Conservation (phyloP, 2,797 vertebrate species). For the Psittacula derbiana region DNA sequence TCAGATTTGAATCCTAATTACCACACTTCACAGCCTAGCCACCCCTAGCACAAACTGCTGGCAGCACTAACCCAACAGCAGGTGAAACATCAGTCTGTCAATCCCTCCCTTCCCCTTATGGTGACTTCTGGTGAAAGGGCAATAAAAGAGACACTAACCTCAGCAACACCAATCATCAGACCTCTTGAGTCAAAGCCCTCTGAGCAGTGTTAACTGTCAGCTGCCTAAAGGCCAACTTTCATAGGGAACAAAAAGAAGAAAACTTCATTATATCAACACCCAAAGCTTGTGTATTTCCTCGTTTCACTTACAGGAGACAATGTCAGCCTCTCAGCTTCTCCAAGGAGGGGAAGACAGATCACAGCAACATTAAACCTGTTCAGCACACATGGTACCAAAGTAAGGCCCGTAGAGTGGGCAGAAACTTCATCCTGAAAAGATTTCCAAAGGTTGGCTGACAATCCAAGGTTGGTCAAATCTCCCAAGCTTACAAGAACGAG, state of each 20-base stretch:
- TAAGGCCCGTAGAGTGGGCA: background rate
- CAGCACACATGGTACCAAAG: background rate
- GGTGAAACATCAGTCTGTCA: background rate
- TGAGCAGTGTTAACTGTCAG: background rate
- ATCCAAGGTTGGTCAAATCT: background rate
- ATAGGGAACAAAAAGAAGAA: background rate
- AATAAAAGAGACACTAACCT: background rate
- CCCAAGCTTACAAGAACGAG: background rate
- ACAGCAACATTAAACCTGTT: background rate
- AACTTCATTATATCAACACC: background rate
- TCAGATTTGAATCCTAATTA: background rate
- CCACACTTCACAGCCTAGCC: background rate
- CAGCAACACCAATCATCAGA: background rate
- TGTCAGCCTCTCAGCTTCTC: background rate
- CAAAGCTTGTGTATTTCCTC: background rate
- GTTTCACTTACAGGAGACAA: background rate
- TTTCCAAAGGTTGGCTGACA: background rate
- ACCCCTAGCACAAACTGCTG: background rate
- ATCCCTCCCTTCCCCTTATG: background rate
- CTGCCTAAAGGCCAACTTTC: background rate
- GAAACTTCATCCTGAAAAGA: background rate
- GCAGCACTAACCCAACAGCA: background rate
- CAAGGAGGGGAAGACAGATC: background rate
- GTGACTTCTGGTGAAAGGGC: background rate
- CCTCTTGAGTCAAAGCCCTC: background rate